These are phyloP conservation scores for Eilema sororculum DNA, from an alignment of 2,888 invertebrate genomes.

Conservation along the genomic window DNA sequence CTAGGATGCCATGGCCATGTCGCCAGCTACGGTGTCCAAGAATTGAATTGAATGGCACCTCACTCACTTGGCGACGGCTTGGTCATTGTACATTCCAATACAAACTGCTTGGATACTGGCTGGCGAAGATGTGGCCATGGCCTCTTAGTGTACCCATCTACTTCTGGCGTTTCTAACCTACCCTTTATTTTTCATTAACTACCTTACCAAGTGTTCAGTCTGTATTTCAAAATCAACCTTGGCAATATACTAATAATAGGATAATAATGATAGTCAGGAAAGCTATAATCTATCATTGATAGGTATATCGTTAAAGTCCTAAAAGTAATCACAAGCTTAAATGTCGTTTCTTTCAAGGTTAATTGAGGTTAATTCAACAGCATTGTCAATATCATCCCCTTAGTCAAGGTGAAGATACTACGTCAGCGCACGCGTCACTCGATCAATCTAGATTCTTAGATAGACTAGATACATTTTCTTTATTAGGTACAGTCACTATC, in stretches of 20 bases:
- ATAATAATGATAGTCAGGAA: not conserved
- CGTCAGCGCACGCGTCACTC: conserved; percentile 30
- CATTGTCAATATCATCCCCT: conserved; percentile 29
- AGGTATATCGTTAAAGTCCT: not conserved
- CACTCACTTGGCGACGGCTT: too few relatives aligned
- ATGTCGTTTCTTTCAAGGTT: not conserved
- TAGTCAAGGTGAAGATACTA: conserved; percentile 26
- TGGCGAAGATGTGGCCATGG: too few relatives aligned
- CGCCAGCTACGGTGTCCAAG: too few relatives aligned
- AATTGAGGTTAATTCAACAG: conserved; percentile 20
- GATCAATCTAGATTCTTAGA: conserved; percentile 1
- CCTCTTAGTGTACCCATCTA: too few relatives aligned
- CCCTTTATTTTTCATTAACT: not conserved
- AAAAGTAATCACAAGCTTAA: not conserved
- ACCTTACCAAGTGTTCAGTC: too few relatives aligned
- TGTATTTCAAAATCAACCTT: too few relatives aligned
- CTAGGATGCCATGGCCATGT: too few relatives aligned
- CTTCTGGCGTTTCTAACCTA: not conserved
- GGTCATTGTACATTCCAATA: too few relatives aligned
- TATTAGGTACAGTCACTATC: not conserved
- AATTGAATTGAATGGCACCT: too few relatives aligned
- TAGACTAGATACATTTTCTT: not conserved
- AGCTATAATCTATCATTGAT: not conserved
- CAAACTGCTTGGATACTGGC: too few relatives aligned
- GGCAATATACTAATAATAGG: too few relatives aligned